Evolutionary conservation across 2,797 vertebrate species (phyloP).

Genomic region (Knipowitschia caucasica): DNA sequence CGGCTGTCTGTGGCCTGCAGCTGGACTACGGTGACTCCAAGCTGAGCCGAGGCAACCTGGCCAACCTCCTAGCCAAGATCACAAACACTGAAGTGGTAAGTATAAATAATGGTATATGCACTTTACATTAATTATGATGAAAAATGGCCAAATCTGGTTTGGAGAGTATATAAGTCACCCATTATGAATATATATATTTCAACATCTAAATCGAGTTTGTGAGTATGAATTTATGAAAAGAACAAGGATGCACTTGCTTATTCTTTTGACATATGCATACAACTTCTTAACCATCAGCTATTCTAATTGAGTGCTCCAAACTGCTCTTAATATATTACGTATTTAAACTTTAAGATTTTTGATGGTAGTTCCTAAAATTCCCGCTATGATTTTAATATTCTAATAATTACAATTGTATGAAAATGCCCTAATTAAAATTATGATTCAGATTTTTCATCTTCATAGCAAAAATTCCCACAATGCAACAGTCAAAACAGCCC

Average conservation of each 20-base stretch:
- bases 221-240: too few relatives aligned
- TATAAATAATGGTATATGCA: conserved; percentile 36
- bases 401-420: not conserved
- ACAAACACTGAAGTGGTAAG: conserved; percentile 97
- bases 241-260: too few relatives aligned
- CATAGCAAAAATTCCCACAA: conserved; percentile 50
- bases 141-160: not conserved
- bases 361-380: not conserved
- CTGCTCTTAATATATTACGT: too few relatives aligned
- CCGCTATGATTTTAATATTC: not conserved
- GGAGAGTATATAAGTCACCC: too few relatives aligned
- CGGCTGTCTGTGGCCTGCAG: conserved; percentile 92
- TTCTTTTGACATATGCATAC: too few relatives aligned
- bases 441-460: conserved; percentile 32
- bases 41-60: conserved; percentile 82
- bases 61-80: conserved; percentile 92
- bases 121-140: not conserved
- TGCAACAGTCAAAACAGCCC: conserved; percentile 72
- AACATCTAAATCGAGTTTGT: too few relatives aligned
- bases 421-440: not conserved
- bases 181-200: too few relatives aligned
- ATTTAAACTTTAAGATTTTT: too few relatives aligned
- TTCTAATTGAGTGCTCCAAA: too few relatives aligned
- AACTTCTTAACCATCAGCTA: too few relatives aligned
- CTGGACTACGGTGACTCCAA: conserved; percentile 79